These are phyloP conservation scores for Macrosoma leucophasiata DNA, from an alignment of 2,888 invertebrate species.

Conservation along the genomic window DNA sequence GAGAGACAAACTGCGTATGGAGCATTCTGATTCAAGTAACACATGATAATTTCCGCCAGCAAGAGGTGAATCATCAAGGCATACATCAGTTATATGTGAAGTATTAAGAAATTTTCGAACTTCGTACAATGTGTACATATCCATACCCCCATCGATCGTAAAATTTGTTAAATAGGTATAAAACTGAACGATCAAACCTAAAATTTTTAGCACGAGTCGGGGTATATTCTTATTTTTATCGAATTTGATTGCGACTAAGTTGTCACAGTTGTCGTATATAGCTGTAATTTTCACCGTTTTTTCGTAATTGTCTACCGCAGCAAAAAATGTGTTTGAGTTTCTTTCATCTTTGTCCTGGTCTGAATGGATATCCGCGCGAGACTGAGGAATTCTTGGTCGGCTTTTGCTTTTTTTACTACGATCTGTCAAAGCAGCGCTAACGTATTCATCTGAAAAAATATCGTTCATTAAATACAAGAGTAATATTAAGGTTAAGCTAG, in stretches of 20 bases:
- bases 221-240: conserved; percentile 36
- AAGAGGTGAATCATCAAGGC: conserved; percentile 37
- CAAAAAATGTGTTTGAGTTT: conserved; percentile 9
- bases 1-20: conserved; percentile 39
- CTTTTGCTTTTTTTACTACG: conserved; percentile 29
- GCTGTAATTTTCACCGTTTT: conserved; percentile 29
- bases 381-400: conserved; percentile 21
- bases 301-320: conserved; percentile 1
- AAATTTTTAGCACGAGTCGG: conserved; percentile 34
- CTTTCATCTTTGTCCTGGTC: conserved; percentile 20
- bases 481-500: too few species aligned
- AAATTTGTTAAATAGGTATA: conserved; percentile 32
- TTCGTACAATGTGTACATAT: conserved; percentile 35
- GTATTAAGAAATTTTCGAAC: conserved; percentile 34
- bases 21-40: conserved; percentile 31
- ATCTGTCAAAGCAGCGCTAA: conserved; percentile 24
- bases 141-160: conserved; percentile 35
- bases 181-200: conserved; percentile 37
- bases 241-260: conserved; percentile 39
- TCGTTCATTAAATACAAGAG: too few species aligned
- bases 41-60: conserved; percentile 38
- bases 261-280: conserved; percentile 31
- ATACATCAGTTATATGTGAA: conserved; percentile 43
- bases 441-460: conserved; percentile 32
- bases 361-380: conserved; percentile 20